Evolutionary conservation across 2,888 invertebrate species (phyloP), one percentile per base, ranked within the genome.

Genomic region (Habrosyne pyritoides): DNA sequence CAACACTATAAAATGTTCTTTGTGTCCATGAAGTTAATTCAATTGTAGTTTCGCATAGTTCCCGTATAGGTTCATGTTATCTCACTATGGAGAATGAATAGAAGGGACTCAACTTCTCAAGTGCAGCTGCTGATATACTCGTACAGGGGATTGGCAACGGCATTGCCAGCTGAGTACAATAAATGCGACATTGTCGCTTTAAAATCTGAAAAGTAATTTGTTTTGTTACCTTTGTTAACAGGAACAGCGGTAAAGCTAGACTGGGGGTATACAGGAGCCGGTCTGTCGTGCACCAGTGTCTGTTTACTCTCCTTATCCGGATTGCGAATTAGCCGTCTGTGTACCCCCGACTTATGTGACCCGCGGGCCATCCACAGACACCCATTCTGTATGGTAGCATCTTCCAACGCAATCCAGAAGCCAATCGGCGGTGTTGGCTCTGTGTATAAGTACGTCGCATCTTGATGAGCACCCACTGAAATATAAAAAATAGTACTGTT

Each of bases 401-500:
- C 98, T 75, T 99, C 98, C 5, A 99, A 86, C 0, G 99, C 98
- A 63, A 99, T 96, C 99, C 99, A 99, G 76, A 99, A 96, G 0
- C 99, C 99, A 1, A 97, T 84, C 0, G 97, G 92, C 10, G 95
- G 95, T 47, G 94, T 93, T 0, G 98, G 99, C 18, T 97, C 96
- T 0, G 98, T 97, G 80, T 96, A 94, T 47, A 99, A 91, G 83
- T 96, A 99, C 2, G 97, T 95, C 0, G 96, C 95, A 82, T 99
- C 99, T 87, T 98, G 97, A 83, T 98, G 98, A 0, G 95, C 91
- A 18, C 85, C 91, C 2, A 97, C 97, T 96, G 84, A 7, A 87
- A 42, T 42, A 8, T 33, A 89, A 47, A 58, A 61, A 48, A 55
- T 12, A 47, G 10, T 49, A 14, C 52, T 30, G 5, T 30, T 51